phyloP scores from a whole-genome alignment of 1,140 invertebrate genomes.

The Eriocheir sinensis region DNA sequence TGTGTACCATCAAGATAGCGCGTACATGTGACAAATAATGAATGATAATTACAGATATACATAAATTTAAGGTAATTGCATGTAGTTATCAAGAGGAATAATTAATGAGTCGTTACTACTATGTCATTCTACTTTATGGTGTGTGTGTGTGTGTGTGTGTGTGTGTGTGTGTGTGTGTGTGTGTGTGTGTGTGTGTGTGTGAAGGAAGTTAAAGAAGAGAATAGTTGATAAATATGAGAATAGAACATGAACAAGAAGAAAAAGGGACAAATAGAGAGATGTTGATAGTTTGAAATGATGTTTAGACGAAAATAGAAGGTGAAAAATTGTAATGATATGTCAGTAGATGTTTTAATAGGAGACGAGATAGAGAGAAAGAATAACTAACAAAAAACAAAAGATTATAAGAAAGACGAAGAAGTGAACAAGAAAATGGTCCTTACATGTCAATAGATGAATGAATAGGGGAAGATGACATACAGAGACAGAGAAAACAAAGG shows the following conservation, averaged over 20 bases:
- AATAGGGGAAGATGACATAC: too few species aligned
- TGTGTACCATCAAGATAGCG: neutral
- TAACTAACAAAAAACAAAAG: too few species aligned
- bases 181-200: slow-evolving; percentile 26
- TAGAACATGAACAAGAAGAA: neutral
- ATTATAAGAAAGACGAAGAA: too few species aligned
- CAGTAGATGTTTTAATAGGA: too few species aligned
- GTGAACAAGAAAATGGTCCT: neutral
- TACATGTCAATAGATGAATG: too few species aligned
- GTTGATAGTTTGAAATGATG: neutral
- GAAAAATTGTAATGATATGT: too few species aligned
- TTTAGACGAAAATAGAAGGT: neutral
- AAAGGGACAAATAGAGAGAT: neutral
- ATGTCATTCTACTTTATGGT: neutral
- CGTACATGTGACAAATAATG: neutral
- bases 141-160: neutral
- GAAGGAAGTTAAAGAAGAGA: neutral
- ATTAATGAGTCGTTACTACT: neutral
- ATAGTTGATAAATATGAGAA: neutral
- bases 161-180: slow-evolving; percentile 1
- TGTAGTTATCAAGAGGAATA: neutral
- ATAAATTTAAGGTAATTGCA: too few species aligned
- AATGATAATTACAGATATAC: neutral
- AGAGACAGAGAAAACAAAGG: too few species aligned
- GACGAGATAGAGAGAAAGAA: too few species aligned